Base-by-base conservation (phyloP, 2,888 invertebrate species). In the Temnothorax unifasciatus region DNA sequence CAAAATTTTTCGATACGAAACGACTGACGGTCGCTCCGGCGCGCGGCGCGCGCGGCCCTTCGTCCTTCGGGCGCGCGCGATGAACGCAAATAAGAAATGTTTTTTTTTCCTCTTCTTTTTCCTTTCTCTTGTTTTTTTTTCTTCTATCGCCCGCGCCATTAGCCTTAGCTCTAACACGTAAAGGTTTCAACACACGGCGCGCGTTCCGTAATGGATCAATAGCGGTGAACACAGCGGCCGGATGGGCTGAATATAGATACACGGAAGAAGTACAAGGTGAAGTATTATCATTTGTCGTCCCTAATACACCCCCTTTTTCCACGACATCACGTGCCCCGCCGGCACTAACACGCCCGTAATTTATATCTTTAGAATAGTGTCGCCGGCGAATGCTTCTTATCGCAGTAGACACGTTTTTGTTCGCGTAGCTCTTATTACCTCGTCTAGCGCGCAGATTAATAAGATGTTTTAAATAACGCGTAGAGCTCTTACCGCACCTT, bases 211-310 rank as follows among this genome's bases (percentile, higher is more conserved):
- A 89, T 89, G 89, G 89, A 89, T 89, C 89, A 85, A 89, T 89
- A 89, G 83, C 68, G 86, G 85, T 79, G 88, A 88, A 86, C 86
- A 88, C 83, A 88, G 83, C 66, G 85, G 82, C 84, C 85, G 87
- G 86, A 88, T 88, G 76, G 84, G 64, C 85, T 86, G 88, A 84
- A 90, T 89, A 88, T 89, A 89, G 88, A 86, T 85, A 85, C 66
- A 77, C 84, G 89, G 88, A 89, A 88, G 86, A 89, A 84, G 86
- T 87, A 87, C 89, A 89, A 89, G 89, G 89, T 89, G 86, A 89
- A 83, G 86, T 82, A 88, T 89, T 88, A 88, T 89, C 87, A 89
- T 86, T 89, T 83, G 89, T 87, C 86, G 83, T 86, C 85, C 75
- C 66, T 61, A n/a, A n/a, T n/a, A 83, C 68, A 75, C 82, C 74